phyloP scores from a whole-genome alignment of 2,888 invertebrate genomes.

The Malthinus seriepunctatus region DNA sequence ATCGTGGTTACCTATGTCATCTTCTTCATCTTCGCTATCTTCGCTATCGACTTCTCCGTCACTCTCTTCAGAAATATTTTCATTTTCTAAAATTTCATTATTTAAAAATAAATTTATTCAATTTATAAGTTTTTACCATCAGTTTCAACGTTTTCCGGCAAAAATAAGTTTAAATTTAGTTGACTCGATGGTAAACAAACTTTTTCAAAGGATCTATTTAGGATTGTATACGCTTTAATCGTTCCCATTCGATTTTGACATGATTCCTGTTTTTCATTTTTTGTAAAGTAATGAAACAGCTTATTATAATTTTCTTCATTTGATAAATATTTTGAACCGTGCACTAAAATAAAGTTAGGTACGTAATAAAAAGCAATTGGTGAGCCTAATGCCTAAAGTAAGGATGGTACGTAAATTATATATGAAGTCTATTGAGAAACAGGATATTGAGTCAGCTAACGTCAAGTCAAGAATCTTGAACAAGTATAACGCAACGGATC shows the following conservation, averaged over 20 bases:
- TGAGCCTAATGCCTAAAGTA: too few relatives aligned
- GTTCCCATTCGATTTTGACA: conserved; percentile 27
- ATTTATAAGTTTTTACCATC: background rate
- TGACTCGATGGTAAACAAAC: conserved; percentile 23
- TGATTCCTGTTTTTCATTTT: conserved; percentile 31
- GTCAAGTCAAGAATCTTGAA: too few relatives aligned
- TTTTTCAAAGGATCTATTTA: conserved; percentile 31
- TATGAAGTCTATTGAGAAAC: too few relatives aligned
- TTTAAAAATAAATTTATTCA: background rate
- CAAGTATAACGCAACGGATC: too few relatives aligned
- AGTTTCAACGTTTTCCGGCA: conserved; percentile 17
- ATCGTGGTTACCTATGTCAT: conserved; percentile 32
- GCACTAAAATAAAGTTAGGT: background rate
- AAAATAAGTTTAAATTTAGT: conserved; percentile 24
- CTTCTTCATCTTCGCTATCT: conserved; percentile 34
- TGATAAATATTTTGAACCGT: conserved; percentile 26
- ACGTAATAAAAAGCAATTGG: too few relatives aligned
- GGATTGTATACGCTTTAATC: conserved; percentile 35
- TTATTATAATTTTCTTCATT: conserved; percentile 29
- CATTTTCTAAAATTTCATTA: conserved; percentile 2
- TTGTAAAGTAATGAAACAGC: conserved; percentile 33
- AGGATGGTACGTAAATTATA: too few relatives aligned
- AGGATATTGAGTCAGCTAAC: too few relatives aligned
- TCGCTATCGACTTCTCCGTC: conserved; percentile 21
- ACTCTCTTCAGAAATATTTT: conserved; percentile 15